Evolutionary conservation across 2,113 vertebrate species (phyloP).

Genomic region (Rhombomys opimus): DNA sequence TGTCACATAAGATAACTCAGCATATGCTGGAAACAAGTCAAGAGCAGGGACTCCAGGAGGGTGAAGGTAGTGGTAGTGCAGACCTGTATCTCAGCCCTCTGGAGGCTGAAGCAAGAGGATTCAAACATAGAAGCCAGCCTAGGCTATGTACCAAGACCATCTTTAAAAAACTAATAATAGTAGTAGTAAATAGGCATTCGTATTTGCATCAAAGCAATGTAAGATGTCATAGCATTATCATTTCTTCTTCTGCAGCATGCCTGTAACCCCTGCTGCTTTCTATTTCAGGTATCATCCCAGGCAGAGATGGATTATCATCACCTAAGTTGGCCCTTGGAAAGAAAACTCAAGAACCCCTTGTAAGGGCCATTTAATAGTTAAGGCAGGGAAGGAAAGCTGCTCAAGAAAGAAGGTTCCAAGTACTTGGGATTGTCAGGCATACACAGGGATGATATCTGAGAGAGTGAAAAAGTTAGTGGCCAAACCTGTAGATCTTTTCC

Average conservation of each 20-base stretch:
- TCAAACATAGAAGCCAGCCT: neutral
- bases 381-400: neutral
- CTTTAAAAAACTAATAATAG: neutral
- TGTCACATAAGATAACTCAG: neutral
- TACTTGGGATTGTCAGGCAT: neutral
- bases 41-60: neutral
- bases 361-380: constrained; percentile 54
- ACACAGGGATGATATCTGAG: neutral
- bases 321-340: neutral
- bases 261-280: constrained; percentile 12
- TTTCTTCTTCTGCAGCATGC: neutral
- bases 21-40: constrained; percentile 10
- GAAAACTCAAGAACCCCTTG: neutral
- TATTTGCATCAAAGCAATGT: neutral
- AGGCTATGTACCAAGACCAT: neutral
- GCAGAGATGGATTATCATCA: neutral
- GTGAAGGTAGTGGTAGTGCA: rapidly evolving
- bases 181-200: neutral
- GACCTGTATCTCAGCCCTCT: neutral
- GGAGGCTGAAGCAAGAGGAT: neutral
- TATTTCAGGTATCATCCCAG: constrained; percentile 78
- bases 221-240: neutral
- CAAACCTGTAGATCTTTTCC: neutral
- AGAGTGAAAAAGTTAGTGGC: neutral
- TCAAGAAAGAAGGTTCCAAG: constrained; percentile 14